Evolutionary conservation across 2,888 invertebrate genomes (phyloP).

Genomic region (Lycaena phlaeas): DNA sequence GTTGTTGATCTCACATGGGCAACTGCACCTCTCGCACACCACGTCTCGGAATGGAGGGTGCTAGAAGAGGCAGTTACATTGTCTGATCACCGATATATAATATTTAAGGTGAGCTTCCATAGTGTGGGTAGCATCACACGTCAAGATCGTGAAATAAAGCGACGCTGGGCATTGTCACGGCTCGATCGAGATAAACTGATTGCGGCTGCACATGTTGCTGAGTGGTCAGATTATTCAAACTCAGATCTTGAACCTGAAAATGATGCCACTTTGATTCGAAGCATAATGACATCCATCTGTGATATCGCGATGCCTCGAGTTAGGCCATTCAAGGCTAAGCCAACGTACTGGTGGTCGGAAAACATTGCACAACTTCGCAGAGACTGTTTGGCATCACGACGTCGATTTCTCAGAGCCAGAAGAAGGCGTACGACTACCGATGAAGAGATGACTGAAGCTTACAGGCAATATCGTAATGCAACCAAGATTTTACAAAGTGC

Average conservation of each 20-base stretch:
- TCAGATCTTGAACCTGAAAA: background rate
- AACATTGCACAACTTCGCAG: constrained; percentile 9
- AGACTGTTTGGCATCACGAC: constrained; percentile 9
- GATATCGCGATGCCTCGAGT: constrained; percentile 13
- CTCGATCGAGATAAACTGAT: background rate
- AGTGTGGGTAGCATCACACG: background rate
- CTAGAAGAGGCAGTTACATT: background rate
- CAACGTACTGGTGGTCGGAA: constrained; percentile 15
- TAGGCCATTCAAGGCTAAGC: background rate
- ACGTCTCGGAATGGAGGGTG: background rate
- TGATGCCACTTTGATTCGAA: background rate
- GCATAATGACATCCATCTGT: constrained; percentile 14
- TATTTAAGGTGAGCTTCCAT: background rate
- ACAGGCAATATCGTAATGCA: background rate
- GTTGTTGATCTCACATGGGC: background rate
- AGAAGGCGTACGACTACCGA: too few species aligned
- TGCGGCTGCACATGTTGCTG: background rate
- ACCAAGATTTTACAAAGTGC: constrained; percentile 2
- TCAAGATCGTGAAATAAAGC: background rate
- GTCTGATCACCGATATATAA: background rate
- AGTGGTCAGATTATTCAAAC: background rate
- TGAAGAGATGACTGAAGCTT: background rate
- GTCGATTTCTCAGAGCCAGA: constrained; percentile 9
- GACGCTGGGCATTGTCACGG: background rate
- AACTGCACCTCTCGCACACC: background rate